Base-by-base conservation (phyloP, 2,797 vertebrate genomes). In the Poecilia gillii region DNA sequence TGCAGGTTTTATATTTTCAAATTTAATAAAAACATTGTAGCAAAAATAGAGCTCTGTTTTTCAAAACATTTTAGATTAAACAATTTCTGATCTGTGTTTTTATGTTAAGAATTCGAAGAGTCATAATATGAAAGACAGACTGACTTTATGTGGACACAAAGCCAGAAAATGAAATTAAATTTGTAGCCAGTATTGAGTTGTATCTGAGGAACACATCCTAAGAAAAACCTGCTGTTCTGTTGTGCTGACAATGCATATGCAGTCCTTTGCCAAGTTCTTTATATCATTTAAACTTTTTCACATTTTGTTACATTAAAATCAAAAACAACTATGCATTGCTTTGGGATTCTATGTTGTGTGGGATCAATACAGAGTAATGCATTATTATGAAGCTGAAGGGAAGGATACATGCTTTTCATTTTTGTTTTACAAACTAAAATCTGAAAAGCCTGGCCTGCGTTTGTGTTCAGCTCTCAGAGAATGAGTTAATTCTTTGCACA, bases 31-130 rank as follows among this genome's bases (percentile, higher is more conserved):
- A 66, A 39, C 16, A 23, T 36, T 39, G 20, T 66, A 20, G 33
- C 33, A 66, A 66, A 66, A 66, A 66, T 66, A 66, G 62, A 66
- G 9, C 62, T 66, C 62, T 66, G 9, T 36, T 39, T 66, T 23
- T 39, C 8, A 11, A 66, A 66, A 66, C 33, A 23, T 66, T 39
- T 66, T 33, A 36, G 33, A 39, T 66, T 20, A 66, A 36, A 64
- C 2, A 3, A 18, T 33, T 62, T 62, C 14, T 33, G 28, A 6
- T 62, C 57, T 16, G 1, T 31, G 57, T 33, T 31, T 66, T 23
- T 11, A 20, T 66, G 66, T 41, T 11, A 25, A 43, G 33, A 41
- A 70, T 70, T 70, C 5, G 1, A 43, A 13, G 57, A 59, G 57
- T 41, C 64, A 68, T 6, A 68, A 25, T 68, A 68, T 41, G 23